phyloP scores from a whole-genome alignment of 2,888 invertebrate genomes.

The Aproaerema taeniolella region DNA sequence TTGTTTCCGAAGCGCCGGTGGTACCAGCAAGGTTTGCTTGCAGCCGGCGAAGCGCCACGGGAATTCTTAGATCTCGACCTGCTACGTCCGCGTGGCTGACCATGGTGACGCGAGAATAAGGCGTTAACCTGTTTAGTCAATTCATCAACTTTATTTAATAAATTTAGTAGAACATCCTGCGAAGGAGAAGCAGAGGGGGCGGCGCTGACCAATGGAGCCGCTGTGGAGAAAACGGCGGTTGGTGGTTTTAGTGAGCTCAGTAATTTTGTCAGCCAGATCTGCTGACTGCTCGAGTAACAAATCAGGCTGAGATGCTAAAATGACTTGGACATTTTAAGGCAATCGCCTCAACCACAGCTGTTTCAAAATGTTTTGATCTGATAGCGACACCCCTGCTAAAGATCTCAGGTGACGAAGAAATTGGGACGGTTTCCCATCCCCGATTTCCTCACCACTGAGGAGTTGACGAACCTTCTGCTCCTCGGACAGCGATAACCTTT shows the following conservation, averaged over 20 bases:
- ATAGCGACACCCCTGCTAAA: not conserved
- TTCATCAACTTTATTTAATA: not conserved
- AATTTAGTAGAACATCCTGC: not conserved
- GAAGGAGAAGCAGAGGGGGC: not conserved
- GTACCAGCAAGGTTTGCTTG: not conserved
- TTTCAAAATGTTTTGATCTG: not conserved
- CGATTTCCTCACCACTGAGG: no score
- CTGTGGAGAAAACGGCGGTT: no score
- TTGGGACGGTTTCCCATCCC: no score
- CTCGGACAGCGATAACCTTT: slow-evolving; percentile 6
- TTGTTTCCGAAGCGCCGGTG: not conserved
- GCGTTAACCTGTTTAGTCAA: not conserved
- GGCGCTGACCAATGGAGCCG: no score
- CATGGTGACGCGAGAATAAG: not conserved
- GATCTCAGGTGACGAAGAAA: no score
- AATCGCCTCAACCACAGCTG: no score
- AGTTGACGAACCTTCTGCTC: slow-evolving; percentile 9
- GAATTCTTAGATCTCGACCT: not conserved
- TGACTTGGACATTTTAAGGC: not conserved
- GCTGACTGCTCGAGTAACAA: not conserved
- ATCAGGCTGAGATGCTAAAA: not conserved
- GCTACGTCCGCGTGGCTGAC: not conserved
- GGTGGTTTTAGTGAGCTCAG: not conserved
- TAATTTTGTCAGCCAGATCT: not conserved
- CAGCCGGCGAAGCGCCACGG: not conserved